Base-by-base conservation (phyloP, 2,113 vertebrate genomes). In the Lucifuga dentata region DNA sequence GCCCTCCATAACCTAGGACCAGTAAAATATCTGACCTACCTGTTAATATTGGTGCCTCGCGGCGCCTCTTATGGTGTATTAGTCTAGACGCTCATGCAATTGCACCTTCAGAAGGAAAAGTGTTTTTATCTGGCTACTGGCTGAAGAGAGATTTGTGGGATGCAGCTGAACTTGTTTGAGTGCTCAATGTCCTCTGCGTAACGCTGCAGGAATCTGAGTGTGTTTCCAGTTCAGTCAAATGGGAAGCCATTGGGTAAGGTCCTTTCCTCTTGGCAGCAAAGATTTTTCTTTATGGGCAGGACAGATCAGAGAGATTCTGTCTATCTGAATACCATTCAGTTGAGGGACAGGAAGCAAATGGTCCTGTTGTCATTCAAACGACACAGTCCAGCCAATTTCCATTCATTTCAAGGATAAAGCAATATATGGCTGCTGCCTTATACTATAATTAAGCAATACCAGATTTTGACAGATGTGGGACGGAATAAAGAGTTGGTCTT, bases 11-110 rank as follows among this genome's bases (percentile, higher is more conserved):
- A 57, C 66, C 41, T 11, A 48, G 60, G 51, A 62, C 77, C 86
- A 92, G 81, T 92, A 86, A 92, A 91, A 87, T 59, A 84, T 84
- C 78, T 58, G 50, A 80, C 84, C 86, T 80, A 91, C 81, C 89
- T 91, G 88, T 89, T 86, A 83, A 83, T 76, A 80, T 51, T 45
- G 53, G 57, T 73, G 55, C 76, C 64, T 61, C 45, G 40, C 38
- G 36, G 65, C 76, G 59, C 24, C 48, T 73, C 23, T 60, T 75
- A 74, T 76, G 73, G 69, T 78, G 29, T 76, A 75, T 78, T 50
- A 74, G 85, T 87, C 84, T 83, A 89, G 87, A 90, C 80, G 57
- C 64, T 62, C 53, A 24, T 55, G 78, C 68, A 78, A 78, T 60
- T 83, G 59, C 50, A 80, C 49, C 58, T 38, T 71, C 68, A 83